Base-by-base conservation (phyloP, 1,140 invertebrate species). In the Diabrotica virgifera region DNA sequence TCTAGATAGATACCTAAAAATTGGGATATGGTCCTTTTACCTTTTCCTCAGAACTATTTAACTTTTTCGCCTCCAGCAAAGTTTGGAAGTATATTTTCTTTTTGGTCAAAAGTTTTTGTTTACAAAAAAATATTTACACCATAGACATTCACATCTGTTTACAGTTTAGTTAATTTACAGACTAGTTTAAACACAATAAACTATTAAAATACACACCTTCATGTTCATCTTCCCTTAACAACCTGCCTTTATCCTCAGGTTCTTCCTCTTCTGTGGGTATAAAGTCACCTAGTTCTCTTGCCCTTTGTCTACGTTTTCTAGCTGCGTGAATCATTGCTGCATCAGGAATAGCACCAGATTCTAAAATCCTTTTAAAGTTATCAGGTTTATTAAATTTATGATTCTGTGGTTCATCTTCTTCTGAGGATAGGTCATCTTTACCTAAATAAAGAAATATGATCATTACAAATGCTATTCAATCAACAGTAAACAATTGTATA, bases 311-410 rank as follows among this genome's bases (percentile, higher is more conserved):
- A 67, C 91, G 87, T 82, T 97, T 98, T 71, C 95, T 85, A 14
- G 94, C 93, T 65, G 93, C 93, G 82, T 98, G 95, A 78, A 98
- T 98, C 83, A 95, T 91, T 50, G 93, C 94, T 8, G 96, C 95
- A 85, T 98, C 95, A 13, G 96, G 96, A 75, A 98, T 98, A 71
- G 89, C 88, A 55, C 95, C 96, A 80, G 88, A 90, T 81, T 92
- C 88, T 64, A 94, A 75, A 65, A 90, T 82, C 71, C 85, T 82
- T 75, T 89, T 89, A 60, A 90, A 82, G 71, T 86, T 85, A 69
- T 90, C 87, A 6, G 88, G 82, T 72, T 84, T 85, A 60, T 84
- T 83, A 77, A 89, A 89, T 71, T 80, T 82, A 78, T 87, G 86
- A 59, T 64, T 71, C 74, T 10, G 69, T 63, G 81, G 82, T 58